These are phyloP conservation scores for Phaonia tiefii DNA, from an alignment of 2,888 invertebrate genomes.

Conservation along the genomic window DNA sequence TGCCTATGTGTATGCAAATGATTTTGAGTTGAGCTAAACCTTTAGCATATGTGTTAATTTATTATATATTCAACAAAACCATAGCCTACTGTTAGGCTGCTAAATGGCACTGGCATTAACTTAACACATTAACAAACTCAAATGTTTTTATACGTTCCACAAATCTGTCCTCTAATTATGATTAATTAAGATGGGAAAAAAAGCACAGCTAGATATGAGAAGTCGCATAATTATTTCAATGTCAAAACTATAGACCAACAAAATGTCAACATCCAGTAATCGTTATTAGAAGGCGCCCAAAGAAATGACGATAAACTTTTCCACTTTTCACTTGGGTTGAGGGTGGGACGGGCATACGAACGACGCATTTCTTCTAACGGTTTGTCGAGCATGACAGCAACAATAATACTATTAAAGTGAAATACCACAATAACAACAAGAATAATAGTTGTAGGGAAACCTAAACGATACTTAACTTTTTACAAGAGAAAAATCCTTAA, in stretches of 20 bases:
- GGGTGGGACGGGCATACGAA: background rate
- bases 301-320: background rate
- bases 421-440: background rate
- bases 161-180: slow-evolving; percentile 7
- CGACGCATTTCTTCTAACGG: background rate
- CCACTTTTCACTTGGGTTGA: background rate
- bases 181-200: slow-evolving; percentile 13
- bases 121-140: background rate
- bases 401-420: background rate
- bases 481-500: background rate
- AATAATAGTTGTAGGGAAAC: background rate
- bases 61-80: too few relatives aligned
- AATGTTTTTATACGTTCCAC: background rate
- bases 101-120: background rate
- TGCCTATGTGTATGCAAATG: too few relatives aligned
- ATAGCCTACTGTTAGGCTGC: too few relatives aligned
- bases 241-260: background rate
- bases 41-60: too few relatives aligned
- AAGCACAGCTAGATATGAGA: too few relatives aligned
- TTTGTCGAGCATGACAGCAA: background rate
- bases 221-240: background rate
- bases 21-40: too few relatives aligned
- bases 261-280: background rate
- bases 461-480: slow-evolving; percentile 3
- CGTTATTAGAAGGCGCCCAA: background rate